Base-by-base conservation (phyloP, 2,888 invertebrate species). In the Anoncus sp. region DNA sequence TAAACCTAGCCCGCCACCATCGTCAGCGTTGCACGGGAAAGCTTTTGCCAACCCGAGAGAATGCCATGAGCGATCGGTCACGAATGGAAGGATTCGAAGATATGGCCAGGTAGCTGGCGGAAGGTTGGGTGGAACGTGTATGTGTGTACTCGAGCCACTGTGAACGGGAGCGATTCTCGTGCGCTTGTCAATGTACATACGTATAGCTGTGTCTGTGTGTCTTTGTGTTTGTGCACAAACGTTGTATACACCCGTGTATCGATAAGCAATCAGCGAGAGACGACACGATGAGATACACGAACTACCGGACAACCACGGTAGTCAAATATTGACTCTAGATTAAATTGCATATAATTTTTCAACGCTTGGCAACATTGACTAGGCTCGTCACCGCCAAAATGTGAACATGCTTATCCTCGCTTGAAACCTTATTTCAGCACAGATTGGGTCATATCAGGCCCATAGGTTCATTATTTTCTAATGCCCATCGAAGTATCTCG, bases 321-420 rank as follows among this genome's bases (percentile, higher is more conserved):
- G 24, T 66, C 71, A 75, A 78, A 78, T 75, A 78, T 78, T 78
- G 75, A 78, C 71, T 55, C 14, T 38, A 78, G 78, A 78, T 75
- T 78, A 75, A 75, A 63, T 63, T 60, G 47, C 70, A 62, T 40
- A 49, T 51, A 47, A 60, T 57, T 63, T 51, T 27, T 45, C 40
- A 22, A 63, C 40, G 47, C 47, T 27, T 20, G 18, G 35, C 55
- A 27, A 43, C 69, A 27, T 14, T 16, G 14, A n/a, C 12, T 14
- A 24, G 27, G 3, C 16, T 22, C 16, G 24, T 40, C 20, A 3
- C 38, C 22, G 59, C 9, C 9, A 16, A 59, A 5, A 2, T 4
- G 3, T 9, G 7, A 16, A 14, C 12, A 5, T 27, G 7, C 14
- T 31, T 1, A 9, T 55, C 24, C 18, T 55, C 18, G 38, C 10